Evolutionary conservation across 2,888 invertebrate genomes (phyloP).

Genomic region (Ophion obscuratus): DNA sequence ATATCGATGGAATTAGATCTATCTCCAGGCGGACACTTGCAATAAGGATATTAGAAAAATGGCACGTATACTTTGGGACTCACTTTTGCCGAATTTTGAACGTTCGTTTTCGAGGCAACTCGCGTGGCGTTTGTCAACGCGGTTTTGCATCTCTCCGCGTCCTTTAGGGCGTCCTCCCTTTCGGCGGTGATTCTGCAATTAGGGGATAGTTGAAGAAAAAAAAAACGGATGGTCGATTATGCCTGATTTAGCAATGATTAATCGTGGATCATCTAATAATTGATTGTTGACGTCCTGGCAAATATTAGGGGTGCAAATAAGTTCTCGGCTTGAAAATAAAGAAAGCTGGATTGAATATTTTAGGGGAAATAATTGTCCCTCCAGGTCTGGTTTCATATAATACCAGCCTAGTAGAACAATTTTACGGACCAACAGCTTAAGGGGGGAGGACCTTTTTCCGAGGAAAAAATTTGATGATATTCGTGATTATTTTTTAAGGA

Average conservation of each 20-base stretch:
- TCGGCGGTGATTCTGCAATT: slow-evolving; percentile 35
- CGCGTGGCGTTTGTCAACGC: slow-evolving; percentile 35
- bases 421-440: no score
- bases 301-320: no score
- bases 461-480: no score
- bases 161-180: slow-evolving; percentile 25
- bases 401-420: no score
- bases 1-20: slow-evolving; percentile 1
- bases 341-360: no score
- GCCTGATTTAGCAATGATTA: neutral
- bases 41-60: neutral
- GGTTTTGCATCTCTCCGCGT: slow-evolving; percentile 27
- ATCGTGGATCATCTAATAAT: no score
- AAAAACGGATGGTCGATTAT: neutral
- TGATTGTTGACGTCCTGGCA: no score
- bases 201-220: neutral
- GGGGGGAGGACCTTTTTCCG: no score
- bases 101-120: slow-evolving; percentile 25
- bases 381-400: no score
- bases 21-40: neutral
- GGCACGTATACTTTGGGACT: neutral
- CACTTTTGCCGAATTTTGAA: slow-evolving; percentile 41
- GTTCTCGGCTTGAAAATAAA: no score
- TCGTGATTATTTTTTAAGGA: no score
- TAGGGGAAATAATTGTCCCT: no score